Percentiles rank a stretch among this genome's conserved stretches.
Conservation (phyloP, 2,113 vertebrate genomes). For the Cardinalis cardinalis region DNA sequence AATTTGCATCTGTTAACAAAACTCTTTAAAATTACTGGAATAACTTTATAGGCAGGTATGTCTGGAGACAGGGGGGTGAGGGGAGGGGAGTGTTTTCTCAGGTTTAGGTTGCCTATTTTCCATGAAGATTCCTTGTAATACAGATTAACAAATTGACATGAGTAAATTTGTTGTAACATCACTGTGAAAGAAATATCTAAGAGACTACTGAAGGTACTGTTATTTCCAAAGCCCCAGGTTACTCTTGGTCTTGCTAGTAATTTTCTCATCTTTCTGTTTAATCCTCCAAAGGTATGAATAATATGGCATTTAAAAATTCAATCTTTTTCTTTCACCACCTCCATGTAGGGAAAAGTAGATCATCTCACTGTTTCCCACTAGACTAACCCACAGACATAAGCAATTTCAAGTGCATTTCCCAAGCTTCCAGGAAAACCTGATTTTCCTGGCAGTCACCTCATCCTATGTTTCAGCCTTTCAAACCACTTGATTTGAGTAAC, state of each 20-base stretch:
- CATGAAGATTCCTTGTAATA: background rate
- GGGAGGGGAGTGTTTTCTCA: background rate
- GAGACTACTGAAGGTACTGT: background rate
- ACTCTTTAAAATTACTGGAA: background rate
- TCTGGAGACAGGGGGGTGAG: rapidly evolving
- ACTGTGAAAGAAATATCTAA: background rate
- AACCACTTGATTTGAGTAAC: background rate
- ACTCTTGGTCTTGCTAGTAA: background rate
- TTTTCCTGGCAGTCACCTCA: background rate
- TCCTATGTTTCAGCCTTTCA: background rate
- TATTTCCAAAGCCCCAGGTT: background rate
- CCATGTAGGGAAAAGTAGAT: background rate
- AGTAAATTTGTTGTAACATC: background rate
- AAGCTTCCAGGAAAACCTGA: background rate
- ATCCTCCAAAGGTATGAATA: background rate
- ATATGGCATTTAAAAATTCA: background rate
- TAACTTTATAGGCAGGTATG: background rate
- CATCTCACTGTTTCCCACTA: background rate
- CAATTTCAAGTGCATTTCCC: background rate
- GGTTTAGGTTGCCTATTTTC: background rate
- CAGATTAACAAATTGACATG: background rate
- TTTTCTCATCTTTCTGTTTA: background rate
- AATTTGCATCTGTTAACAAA: background rate
- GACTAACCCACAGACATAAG: background rate
- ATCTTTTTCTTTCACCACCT: background rate